Percentiles rank a stretch among this genome's conserved stretches.
Evolutionary conservation across 2,797 vertebrate genomes (phyloP).

Genomic region (Acanthurus tractus): DNA sequence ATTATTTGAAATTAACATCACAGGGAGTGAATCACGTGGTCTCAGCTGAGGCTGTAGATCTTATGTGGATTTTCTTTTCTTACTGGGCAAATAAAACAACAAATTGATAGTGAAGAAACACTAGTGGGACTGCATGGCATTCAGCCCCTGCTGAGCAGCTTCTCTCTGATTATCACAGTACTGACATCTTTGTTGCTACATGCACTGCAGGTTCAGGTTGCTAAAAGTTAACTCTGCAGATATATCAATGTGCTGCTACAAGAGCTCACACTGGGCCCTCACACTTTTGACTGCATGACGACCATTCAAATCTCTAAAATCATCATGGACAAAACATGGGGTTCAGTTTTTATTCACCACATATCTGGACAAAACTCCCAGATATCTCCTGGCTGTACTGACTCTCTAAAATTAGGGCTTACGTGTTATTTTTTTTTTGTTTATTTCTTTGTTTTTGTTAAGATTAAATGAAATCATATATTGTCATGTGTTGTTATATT

Average conservation of each 20-base stretch:
- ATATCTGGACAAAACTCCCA: too few species aligned
- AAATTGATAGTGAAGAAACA: neutral
- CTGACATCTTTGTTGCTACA: neutral
- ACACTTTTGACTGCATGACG: too few species aligned
- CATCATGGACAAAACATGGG: too few species aligned
- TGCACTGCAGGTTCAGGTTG: neutral
- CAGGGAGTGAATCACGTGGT: neutral
- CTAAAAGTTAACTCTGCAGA: neutral
- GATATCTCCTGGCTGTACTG: too few species aligned
- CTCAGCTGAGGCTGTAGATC: neutral
- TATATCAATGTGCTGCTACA: neutral
- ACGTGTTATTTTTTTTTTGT: too few species aligned
- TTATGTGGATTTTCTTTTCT: neutral
- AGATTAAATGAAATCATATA: too few species aligned
- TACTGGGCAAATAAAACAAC: neutral
- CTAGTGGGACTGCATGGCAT: neutral
- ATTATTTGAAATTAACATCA: constrained; percentile 1
- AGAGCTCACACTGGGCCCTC: too few species aligned
- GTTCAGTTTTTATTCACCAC: too few species aligned
- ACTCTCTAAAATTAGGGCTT: too few species aligned
- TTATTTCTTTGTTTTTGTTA: too few species aligned
- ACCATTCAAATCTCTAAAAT: too few species aligned
- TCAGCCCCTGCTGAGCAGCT: neutral
- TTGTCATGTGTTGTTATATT: too few species aligned
- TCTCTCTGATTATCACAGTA: neutral